Conservation (phyloP, 2,888 invertebrate species). For the Onthophagus sagittarius region DNA sequence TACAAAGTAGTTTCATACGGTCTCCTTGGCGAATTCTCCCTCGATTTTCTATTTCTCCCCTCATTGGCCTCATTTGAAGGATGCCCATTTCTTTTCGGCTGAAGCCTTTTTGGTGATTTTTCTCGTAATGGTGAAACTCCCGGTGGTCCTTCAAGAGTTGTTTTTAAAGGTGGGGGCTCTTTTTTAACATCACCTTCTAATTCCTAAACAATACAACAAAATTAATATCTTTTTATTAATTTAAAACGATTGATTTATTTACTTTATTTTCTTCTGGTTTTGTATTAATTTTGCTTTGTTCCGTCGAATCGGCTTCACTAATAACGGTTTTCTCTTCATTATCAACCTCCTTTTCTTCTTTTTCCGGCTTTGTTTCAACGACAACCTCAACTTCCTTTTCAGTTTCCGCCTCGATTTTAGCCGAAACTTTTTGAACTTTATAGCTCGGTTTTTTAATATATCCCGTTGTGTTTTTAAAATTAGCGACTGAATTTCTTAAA, state of each 20-base stretch:
- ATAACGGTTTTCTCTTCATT: constrained; percentile 44
- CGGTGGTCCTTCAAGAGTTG: constrained; percentile 40
- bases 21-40: constrained; percentile 29
- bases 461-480: constrained; percentile 89
- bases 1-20: constrained; percentile 19
- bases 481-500: constrained; percentile 81
- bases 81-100: not conserved
- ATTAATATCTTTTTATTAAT: not conserved
- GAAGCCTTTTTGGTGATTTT: constrained; percentile 3
- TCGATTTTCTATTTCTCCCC: constrained; percentile 16
- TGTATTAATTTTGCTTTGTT: constrained; percentile 36
- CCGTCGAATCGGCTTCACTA: constrained; percentile 49
- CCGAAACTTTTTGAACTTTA: constrained; percentile 23
- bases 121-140: constrained; percentile 38
- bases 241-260: not conserved
- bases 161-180: constrained; percentile 18
- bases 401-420: not conserved
- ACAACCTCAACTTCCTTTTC: constrained; percentile 1
- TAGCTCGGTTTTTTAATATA: constrained; percentile 60
- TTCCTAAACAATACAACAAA: constrained; percentile 23
- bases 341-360: constrained; percentile 32
- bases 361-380: constrained; percentile 10
- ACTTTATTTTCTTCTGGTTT: constrained; percentile 22
- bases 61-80: not conserved
- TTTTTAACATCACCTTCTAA: constrained; percentile 23